Percentiles rank a stretch among this genome's conserved stretches.
These are phyloP conservation scores for Mesocentrotus franciscanus DNA, from an alignment of 53 echinoderm and acorn worm genomes.

Conservation along the genomic window DNA sequence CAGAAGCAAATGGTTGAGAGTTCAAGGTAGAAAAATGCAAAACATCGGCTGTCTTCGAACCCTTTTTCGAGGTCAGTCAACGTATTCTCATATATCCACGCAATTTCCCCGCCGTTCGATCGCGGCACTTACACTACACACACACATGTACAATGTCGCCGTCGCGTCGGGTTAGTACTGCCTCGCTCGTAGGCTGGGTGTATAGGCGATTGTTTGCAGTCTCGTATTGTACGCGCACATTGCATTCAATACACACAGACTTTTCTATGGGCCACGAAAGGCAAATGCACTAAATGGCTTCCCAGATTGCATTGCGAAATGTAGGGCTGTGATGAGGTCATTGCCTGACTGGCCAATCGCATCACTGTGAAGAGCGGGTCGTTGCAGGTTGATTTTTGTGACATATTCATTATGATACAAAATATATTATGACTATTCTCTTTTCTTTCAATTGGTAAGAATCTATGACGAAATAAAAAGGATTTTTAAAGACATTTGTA, in stretches of 20 bases:
- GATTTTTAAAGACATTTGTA: too few species aligned
- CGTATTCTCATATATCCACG: constrained; percentile 50
- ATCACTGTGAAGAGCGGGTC: neutral
- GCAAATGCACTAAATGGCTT: constrained; percentile 63
- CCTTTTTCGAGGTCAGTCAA: constrained; percentile 37
- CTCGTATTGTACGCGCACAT: neutral
- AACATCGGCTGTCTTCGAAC: constrained; percentile 27
- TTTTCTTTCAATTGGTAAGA: neutral
- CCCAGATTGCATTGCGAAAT: constrained; percentile 57
- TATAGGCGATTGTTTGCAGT: constrained; percentile 52
- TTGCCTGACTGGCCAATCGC: constrained; percentile 65
- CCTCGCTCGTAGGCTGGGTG: neutral
- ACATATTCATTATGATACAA: neutral
- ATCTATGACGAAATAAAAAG: too few species aligned
- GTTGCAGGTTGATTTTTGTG: neutral
- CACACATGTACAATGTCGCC: constrained; percentile 51
- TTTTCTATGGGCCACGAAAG: constrained; percentile 34
- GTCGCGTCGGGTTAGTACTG: constrained; percentile 37
- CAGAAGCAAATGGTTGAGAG: constrained; percentile 11
- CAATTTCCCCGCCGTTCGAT: constrained; percentile 48
- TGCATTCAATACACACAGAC: neutral
- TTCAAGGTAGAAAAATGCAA: constrained; percentile 2
- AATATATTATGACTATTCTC: neutral
- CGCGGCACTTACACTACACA: constrained; percentile 16
- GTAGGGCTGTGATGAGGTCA: constrained; percentile 54